Evolutionary conservation across 1,140 invertebrate species (phyloP).

Genomic region (Drosophila sucinea): DNA sequence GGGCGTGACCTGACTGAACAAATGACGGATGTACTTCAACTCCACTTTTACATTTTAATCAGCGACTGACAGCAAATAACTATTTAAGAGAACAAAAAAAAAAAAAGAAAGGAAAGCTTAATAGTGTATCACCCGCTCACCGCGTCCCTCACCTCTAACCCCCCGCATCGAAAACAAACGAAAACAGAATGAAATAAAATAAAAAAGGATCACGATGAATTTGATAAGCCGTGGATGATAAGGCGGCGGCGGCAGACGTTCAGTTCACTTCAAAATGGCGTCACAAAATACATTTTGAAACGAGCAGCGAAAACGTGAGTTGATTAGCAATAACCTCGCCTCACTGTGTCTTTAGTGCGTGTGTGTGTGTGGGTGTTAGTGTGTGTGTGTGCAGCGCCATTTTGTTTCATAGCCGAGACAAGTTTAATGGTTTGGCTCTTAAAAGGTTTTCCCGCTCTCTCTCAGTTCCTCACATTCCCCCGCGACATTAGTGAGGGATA

Average conservation of each 20-base stretch:
- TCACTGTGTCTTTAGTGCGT: conserved; percentile 33
- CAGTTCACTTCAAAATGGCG: conserved; percentile 72
- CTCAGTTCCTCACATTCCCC: conserved; percentile 20
- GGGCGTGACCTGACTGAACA: conserved; percentile 74
- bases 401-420: conserved; percentile 63
- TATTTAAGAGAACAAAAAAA: conserved; percentile 26
- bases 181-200: conserved; percentile 19
- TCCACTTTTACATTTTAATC: conserved; percentile 73
- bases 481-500: conserved; percentile 55
- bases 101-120: conserved; percentile 53
- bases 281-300: conserved; percentile 80
- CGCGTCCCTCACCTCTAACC: conserved; percentile 1
- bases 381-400: conserved; percentile 39
- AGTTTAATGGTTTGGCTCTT: conserved; percentile 62
- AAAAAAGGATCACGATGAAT: conserved; percentile 62
- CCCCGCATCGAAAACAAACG: neutral
- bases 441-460: conserved; percentile 56
- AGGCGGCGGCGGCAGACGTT: conserved; percentile 55
- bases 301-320: conserved; percentile 80
- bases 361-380: conserved; percentile 13
- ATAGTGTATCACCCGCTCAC: conserved; percentile 47
- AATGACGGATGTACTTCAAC: conserved; percentile 67
- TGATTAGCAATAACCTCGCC: conserved; percentile 70
- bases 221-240: conserved; percentile 75
- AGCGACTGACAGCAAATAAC: conserved; percentile 63